Evolutionary conservation across 2,888 invertebrate genomes (phyloP), one percentile per base, ranked within the genome.

Genomic region (Agrochola litura): DNA sequence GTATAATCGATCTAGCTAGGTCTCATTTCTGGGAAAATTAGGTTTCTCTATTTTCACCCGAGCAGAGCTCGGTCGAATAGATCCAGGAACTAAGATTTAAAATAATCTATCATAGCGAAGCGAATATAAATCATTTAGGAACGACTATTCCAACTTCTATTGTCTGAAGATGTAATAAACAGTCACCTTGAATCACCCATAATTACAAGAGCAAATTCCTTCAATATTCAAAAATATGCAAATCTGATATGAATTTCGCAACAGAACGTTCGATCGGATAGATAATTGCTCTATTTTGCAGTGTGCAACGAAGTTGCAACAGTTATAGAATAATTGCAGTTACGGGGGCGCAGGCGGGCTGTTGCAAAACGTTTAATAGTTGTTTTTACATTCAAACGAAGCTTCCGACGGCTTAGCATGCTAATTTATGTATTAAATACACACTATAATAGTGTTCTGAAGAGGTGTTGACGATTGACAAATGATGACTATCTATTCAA

Each of bases 241-340:
- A 67, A 75, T 71, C 66, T 81, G 64, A 61, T 73, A 73, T 66
- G 41, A 75, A 77, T 79, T 75, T 83, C 73, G 82, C 74, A 88
- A 86, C 70, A 64, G 41, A 79, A 61, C 60, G 64, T 73, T 85
- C 73, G 76, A 84, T 86, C 76, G 73, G 60, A 77, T 66, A 77
- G 74, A 84, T 86, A 87, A 87, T 89, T 87, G 84, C 78, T 81
- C 85, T 83, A 81, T 82, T 87, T 84, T 73, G 80, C 76, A 78
- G 73, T 86, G 82, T 79, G 86, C 82, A 88, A 86, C 80, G 82
- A 88, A 79, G 78, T 83, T 79, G 87, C 83, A 83, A 87, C 75
- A 80, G 68, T 85, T 84, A 76, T 76, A 76, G 76, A 37, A 69
- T 85, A 82, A 82, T 82, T 84, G 76, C 77, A 67, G 83, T 73